Percentiles rank a stretch among this genome's conserved stretches.
Evolutionary conservation across 2,113 vertebrate species (phyloP).

Genomic region (Bujurquina vittata): DNA sequence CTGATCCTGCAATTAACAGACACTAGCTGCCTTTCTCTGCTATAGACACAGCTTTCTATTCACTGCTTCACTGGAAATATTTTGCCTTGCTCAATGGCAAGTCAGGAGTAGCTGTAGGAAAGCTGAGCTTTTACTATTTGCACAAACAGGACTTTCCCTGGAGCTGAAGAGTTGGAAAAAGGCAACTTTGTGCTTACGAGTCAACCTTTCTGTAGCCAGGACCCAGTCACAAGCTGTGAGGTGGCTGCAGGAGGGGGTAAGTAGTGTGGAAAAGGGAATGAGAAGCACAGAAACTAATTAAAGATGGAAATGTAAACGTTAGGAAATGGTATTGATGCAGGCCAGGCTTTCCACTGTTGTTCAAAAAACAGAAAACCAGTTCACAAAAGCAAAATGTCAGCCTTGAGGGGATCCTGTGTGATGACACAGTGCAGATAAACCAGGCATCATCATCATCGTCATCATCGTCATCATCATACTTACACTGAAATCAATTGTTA

Average conservation of each 20-base stretch:
- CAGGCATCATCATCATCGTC: background rate
- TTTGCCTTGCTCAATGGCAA: slow-evolving; percentile 3
- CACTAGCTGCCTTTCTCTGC: background rate
- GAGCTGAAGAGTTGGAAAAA: slow-evolving; percentile 1
- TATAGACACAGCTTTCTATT: slow-evolving; percentile 5
- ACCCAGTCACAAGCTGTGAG: background rate
- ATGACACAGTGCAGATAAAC: background rate
- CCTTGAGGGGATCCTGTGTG: background rate
- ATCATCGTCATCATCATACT: background rate
- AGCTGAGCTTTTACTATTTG: background rate
- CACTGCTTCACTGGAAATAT: slow-evolving; percentile 14
- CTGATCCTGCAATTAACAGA: slow-evolving; percentile 33
- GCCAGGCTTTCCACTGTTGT: background rate
- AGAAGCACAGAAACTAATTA: background rate
- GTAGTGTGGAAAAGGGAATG: background rate
- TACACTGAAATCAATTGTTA: background rate
- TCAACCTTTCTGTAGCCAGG: slow-evolving; percentile 9
- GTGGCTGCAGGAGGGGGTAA: background rate
- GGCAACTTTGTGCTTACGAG: background rate
- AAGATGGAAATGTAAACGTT: background rate
- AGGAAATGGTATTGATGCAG: background rate
- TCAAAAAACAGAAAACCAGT: background rate
- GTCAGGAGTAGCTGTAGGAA: background rate
- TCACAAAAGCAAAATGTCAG: background rate
- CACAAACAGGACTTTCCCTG: background rate